Evolutionary conservation across 2,797 vertebrate species (phyloP).

Genomic region (Gambelia wislizenii): DNA sequence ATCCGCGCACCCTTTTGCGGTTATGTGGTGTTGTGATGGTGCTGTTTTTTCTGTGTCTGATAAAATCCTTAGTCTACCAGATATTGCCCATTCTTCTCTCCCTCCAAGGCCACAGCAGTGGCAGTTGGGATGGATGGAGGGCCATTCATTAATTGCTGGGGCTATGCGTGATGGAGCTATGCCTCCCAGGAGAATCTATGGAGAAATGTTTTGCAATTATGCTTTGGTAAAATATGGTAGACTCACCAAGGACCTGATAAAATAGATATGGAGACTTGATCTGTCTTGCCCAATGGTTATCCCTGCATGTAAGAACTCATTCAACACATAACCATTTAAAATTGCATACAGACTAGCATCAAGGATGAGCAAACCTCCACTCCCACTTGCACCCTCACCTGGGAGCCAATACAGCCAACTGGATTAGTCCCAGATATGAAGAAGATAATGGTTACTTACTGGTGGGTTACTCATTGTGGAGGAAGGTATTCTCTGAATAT

Average conservation of each 20-base stretch:
- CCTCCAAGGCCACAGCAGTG: too few relatives aligned
- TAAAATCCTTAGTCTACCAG: too few relatives aligned
- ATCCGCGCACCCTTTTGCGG: too few relatives aligned
- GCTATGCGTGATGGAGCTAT: too few relatives aligned
- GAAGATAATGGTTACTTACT: too few relatives aligned
- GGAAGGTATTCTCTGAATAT: too few relatives aligned
- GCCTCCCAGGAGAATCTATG: not conserved
- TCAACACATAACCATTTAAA: not conserved
- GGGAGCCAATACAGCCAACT: not conserved
- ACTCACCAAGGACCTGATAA: not conserved
- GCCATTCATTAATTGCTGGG: too few relatives aligned
- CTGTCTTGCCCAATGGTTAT: not conserved
- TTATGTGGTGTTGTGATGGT: too few relatives aligned
- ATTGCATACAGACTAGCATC: not conserved
- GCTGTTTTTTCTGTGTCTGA: too few relatives aligned
- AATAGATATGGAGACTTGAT: not conserved
- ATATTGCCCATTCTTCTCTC: too few relatives aligned
- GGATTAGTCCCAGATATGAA: not conserved
- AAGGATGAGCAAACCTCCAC: not conserved
- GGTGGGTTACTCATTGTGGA: not conserved
- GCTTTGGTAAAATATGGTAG: not conserved
- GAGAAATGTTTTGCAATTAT: not conserved
- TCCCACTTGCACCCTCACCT: too few relatives aligned
- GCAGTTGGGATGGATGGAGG: too few relatives aligned
- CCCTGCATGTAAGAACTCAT: not conserved